phyloP scores from a whole-genome alignment of 53 echinoderm and acorn worm species.

The Actinopyga echinites region DNA sequence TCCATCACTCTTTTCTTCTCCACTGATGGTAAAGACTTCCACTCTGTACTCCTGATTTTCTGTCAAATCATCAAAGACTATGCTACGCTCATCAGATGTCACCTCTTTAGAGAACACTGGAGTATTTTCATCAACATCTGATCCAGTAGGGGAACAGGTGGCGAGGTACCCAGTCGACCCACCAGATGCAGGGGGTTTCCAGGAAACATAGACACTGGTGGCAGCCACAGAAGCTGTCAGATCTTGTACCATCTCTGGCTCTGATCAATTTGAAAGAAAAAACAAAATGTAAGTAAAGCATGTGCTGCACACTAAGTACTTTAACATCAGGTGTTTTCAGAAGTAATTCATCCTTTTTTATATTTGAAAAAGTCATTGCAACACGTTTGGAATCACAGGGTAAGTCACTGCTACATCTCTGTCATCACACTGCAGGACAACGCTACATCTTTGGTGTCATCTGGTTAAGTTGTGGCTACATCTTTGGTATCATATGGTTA shows the following conservation, averaged over 20 bases:
- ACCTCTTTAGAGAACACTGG: not conserved
- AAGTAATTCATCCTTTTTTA: too few relatives aligned
- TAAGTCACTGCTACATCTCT: too few relatives aligned
- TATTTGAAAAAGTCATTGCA: too few relatives aligned
- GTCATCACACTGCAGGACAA: too few relatives aligned
- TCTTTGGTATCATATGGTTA: too few relatives aligned
- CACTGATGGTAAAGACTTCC: constrained; percentile 56
- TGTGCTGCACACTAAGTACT: not conserved
- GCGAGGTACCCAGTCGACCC: constrained; percentile 18
- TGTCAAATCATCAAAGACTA: constrained; percentile 27
- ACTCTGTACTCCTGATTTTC: constrained; percentile 73
- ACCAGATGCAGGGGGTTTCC: not conserved
- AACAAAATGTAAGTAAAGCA: too few relatives aligned
- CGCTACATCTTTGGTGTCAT: too few relatives aligned
- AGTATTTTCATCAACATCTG: not conserved
- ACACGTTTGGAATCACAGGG: too few relatives aligned
- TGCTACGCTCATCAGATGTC: not conserved
- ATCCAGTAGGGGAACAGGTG: not conserved
- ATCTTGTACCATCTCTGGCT: constrained; percentile 18
- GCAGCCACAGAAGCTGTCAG: not conserved
- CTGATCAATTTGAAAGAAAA: not conserved
- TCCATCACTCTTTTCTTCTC: constrained; percentile 71
- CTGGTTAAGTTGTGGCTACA: too few relatives aligned
- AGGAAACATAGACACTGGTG: not conserved
- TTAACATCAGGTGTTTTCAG: too few relatives aligned